Percentiles rank a stretch among this genome's conserved stretches.
Evolutionary conservation across 1,140 invertebrate species (phyloP).

Genomic region (Drosophila ogumai): DNA sequence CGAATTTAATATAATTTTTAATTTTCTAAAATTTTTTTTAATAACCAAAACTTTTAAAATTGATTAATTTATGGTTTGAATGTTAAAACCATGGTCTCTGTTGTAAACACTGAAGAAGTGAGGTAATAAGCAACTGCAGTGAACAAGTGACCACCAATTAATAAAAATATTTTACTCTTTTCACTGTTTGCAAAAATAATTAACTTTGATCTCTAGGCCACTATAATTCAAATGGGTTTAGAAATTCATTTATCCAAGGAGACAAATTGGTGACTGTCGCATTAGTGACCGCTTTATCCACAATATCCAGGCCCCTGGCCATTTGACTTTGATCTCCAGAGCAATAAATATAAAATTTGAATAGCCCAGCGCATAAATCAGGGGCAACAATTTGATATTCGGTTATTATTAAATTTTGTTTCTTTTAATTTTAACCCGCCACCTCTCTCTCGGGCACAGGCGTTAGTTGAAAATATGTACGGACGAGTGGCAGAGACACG

Average conservation of each 20-base stretch:
- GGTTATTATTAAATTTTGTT: constrained; percentile 39
- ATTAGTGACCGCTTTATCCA: constrained; percentile 37
- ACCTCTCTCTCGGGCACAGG: constrained; percentile 5
- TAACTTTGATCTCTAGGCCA: background rate
- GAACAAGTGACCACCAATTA: no score
- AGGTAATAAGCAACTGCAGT: no score
- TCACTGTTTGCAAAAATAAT: background rate
- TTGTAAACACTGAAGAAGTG: no score
- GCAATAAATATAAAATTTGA: constrained; percentile 53
- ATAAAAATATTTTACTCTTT: background rate
- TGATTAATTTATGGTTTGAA: no score
- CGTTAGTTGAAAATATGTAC: constrained; percentile 49
- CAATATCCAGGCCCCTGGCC: constrained; percentile 11
- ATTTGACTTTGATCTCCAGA: constrained; percentile 33
- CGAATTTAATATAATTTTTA: no score
- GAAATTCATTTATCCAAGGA: constrained; percentile 3
- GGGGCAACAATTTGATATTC: constrained; percentile 39
- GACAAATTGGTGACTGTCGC: constrained; percentile 20
- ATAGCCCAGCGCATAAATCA: constrained; percentile 57
- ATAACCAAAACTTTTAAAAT: no score
- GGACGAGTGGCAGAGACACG: constrained; percentile 16
- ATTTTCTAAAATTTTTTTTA: no score
- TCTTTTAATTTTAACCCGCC: constrained; percentile 24
- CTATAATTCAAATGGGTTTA: background rate
- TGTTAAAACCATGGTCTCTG: no score